Evolutionary conservation across 2,888 invertebrate genomes (phyloP).

Genomic region (Neoascia interrupta): DNA sequence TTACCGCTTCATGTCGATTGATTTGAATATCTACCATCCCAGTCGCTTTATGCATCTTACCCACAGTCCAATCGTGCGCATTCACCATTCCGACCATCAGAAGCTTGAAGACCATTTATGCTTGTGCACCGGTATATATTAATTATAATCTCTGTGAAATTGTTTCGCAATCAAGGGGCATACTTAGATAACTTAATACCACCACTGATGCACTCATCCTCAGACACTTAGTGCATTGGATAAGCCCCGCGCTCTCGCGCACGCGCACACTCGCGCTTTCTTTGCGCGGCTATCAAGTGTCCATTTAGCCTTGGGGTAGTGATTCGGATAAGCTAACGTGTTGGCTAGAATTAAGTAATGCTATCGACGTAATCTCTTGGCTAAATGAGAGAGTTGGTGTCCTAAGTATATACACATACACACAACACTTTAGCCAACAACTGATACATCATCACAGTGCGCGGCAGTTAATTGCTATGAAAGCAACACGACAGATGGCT

Average conservation of each 20-base stretch:
- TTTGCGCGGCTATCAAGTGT: conserved; percentile 41
- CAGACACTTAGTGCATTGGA: background rate
- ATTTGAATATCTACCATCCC: conserved; percentile 35
- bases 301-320: conserved; percentile 60
- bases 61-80: conserved; percentile 24
- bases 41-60: background rate
- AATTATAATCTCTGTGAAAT: conserved; percentile 66
- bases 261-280: conserved; percentile 3
- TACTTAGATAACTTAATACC: conserved; percentile 26
- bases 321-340: conserved; percentile 64
- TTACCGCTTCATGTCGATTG: conserved; percentile 59
- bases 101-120: conserved; percentile 22
- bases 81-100: conserved; percentile 49
- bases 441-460: conserved; percentile 11
- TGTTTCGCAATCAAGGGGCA: conserved; percentile 40
- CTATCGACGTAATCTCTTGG: conserved; percentile 58
- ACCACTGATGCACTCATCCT: background rate
- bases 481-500: background rate
- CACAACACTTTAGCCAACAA: too few species aligned
- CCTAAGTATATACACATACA: too few species aligned
- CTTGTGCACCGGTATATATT: conserved; percentile 60
- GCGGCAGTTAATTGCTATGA: conserved; percentile 42
- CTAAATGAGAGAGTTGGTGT: conserved; percentile 15
- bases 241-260: background rate
- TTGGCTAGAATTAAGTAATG: conserved; percentile 57